Conservation (phyloP, 2,888 invertebrate genomes). For the Autographa gamma region DNA sequence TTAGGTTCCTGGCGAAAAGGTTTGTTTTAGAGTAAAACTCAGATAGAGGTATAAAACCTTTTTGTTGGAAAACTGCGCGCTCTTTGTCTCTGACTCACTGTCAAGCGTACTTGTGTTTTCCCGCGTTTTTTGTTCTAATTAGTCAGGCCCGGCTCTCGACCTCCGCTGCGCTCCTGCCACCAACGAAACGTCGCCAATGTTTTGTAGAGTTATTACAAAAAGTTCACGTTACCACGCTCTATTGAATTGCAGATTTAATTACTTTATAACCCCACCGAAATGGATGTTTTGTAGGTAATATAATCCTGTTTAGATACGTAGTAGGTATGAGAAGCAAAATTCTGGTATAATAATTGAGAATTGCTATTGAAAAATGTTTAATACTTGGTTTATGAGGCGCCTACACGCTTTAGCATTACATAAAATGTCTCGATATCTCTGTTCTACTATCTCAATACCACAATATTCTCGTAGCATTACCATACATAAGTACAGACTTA, state of each 20-base stretch:
- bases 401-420: neutral
- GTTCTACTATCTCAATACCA: neutral
- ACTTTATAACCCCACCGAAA: neutral
- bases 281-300: neutral
- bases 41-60: constrained; percentile 72
- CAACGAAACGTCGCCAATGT: constrained; percentile 65
- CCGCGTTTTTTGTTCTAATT: constrained; percentile 89
- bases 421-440: neutral
- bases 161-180: constrained; percentile 67
- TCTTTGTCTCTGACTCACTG: constrained; percentile 88
- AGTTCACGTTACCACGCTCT: constrained; percentile 36
- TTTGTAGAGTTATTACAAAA: constrained; percentile 58
- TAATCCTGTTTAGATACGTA: neutral
- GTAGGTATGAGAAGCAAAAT: no score
- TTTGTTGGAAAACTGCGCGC: constrained; percentile 73
- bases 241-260: constrained; percentile 35
- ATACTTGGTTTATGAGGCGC: neutral
- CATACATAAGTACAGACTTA: neutral
- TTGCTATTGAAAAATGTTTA: neutral
- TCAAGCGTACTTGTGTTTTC: constrained; percentile 88
- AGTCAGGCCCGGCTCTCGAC: constrained; percentile 84
- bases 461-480: neutral
- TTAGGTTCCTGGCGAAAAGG: constrained; percentile 60
- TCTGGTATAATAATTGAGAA: neutral
- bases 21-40: constrained; percentile 54